Percentiles rank a stretch among this genome's conserved stretches.
Evolutionary conservation across 2,797 vertebrate species (phyloP).

Genomic region (Hydrocynus forskahlii): DNA sequence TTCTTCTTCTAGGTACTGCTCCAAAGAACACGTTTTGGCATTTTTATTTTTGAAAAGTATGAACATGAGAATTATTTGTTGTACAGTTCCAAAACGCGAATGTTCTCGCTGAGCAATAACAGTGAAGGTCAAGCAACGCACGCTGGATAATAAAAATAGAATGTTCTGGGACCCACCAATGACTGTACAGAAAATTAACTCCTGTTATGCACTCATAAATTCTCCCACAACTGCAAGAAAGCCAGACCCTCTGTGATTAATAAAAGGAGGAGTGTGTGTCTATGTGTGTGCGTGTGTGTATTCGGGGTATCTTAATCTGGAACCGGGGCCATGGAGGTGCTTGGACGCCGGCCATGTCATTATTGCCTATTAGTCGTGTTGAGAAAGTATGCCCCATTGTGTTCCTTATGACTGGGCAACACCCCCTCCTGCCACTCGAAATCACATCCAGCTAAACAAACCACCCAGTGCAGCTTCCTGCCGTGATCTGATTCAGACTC

Average conservation of each 20-base stretch:
- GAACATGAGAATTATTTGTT: slow-evolving; percentile 32
- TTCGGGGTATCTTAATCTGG: slow-evolving; percentile 74
- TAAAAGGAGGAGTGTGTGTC: slow-evolving; percentile 60
- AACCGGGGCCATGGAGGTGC: slow-evolving; percentile 68
- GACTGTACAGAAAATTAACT: slow-evolving; percentile 52
- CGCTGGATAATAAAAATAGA: slow-evolving; percentile 34
- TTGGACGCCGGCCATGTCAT: slow-evolving; percentile 78
- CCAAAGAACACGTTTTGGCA: not conserved
- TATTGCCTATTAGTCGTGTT: slow-evolving; percentile 80
- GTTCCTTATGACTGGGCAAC: slow-evolving; percentile 76
- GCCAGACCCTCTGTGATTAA: slow-evolving; percentile 71
- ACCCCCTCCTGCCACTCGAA: slow-evolving; percentile 79
- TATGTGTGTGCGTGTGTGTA: slow-evolving; percentile 15
- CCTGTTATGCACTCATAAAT: slow-evolving; percentile 53
- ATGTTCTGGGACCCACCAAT: slow-evolving; percentile 37
- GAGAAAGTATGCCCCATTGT: slow-evolving; percentile 80
- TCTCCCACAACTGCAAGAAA: slow-evolving; percentile 59
- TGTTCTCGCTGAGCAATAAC: slow-evolving; percentile 36
- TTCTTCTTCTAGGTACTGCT: not conserved
- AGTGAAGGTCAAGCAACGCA: slow-evolving; percentile 33
- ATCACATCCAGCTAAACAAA: slow-evolving; percentile 85
- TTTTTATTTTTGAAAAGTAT: not conserved
- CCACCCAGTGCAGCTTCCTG: slow-evolving; percentile 76
- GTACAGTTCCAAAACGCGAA: slow-evolving; percentile 17
- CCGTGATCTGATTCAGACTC: slow-evolving; percentile 76